Evolutionary conservation across 2,113 vertebrate species (phyloP).

Genomic region (Burhinus bistriatus): DNA sequence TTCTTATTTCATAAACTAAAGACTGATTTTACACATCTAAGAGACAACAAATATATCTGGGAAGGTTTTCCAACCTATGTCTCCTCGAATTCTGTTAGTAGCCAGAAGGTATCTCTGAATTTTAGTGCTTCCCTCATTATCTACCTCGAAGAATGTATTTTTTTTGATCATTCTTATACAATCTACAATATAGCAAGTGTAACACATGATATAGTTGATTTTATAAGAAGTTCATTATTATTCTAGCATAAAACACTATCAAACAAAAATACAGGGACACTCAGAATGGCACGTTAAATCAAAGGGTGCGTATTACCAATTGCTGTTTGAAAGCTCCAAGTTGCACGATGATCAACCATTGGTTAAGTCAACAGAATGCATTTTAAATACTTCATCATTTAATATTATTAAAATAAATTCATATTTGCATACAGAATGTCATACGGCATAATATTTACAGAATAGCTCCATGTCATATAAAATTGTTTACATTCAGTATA

Average conservation of each 20-base stretch:
- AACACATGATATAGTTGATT: background rate
- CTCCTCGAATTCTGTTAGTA: background rate
- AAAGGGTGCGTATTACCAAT: background rate
- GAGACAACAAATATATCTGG: background rate
- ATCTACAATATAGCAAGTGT: background rate
- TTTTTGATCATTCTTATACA: background rate
- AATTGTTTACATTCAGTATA: slow-evolving; percentile 41
- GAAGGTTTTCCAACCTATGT: background rate
- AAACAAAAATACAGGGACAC: background rate
- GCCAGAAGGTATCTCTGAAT: background rate
- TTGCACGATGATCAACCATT: background rate
- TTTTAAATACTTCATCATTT: slow-evolving; percentile 44
- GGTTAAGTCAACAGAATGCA: background rate
- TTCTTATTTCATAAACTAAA: background rate
- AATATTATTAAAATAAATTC: slow-evolving; percentile 63
- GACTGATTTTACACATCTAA: background rate
- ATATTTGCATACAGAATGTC: slow-evolving; percentile 51
- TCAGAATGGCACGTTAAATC: background rate
- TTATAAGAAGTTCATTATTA: background rate
- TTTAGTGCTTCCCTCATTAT: background rate
- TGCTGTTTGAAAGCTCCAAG: background rate
- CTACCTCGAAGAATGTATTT: background rate
- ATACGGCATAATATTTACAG: slow-evolving; percentile 52
- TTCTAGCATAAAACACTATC: background rate
- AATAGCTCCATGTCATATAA: slow-evolving; percentile 9